Conservation (phyloP, 2,888 invertebrate genomes). For the Litoditis marina region DNA sequence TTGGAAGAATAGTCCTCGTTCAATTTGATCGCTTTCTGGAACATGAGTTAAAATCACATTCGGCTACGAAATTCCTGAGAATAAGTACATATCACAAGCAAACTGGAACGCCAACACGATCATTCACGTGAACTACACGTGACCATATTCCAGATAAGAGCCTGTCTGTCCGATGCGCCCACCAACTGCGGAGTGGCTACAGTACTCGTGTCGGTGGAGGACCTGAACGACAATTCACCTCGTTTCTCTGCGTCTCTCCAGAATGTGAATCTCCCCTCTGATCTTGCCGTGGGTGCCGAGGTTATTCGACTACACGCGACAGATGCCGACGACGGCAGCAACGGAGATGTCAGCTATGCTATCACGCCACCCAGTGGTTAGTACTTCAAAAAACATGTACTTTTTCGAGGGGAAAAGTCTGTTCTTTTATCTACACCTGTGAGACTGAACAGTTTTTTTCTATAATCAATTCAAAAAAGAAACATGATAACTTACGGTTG, state of each 20-base stretch:
- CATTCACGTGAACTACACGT: too few relatives aligned
- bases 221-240: slow-evolving; percentile 56
- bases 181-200: slow-evolving; percentile 24
- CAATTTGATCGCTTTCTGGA: too few relatives aligned
- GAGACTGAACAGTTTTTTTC: too few relatives aligned
- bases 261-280: slow-evolving; percentile 46
- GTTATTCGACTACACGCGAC: slow-evolving; percentile 30
- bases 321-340: slow-evolving; percentile 45
- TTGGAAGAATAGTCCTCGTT: too few relatives aligned
- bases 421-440: too few relatives aligned
- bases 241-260: slow-evolving; percentile 31
- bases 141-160: slow-evolving; percentile 33
- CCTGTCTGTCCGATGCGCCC: slow-evolving; percentile 27
- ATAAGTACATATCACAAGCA: too few relatives aligned
- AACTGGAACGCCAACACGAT: too few relatives aligned
- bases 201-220: slow-evolving; percentile 38
- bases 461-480: too few relatives aligned
- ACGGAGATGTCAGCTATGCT: slow-evolving; percentile 42
- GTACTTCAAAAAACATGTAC: slow-evolving; percentile 4
- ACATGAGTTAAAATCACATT: too few relatives aligned
- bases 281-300: slow-evolving; percentile 45
- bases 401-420: too few relatives aligned
- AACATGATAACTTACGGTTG: too few relatives aligned
- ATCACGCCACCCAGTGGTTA: slow-evolving; percentile 33
- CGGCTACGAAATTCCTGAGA: too few relatives aligned